Base-by-base conservation (phyloP, 1,140 invertebrate species). In the Pararge aegeria region DNA sequence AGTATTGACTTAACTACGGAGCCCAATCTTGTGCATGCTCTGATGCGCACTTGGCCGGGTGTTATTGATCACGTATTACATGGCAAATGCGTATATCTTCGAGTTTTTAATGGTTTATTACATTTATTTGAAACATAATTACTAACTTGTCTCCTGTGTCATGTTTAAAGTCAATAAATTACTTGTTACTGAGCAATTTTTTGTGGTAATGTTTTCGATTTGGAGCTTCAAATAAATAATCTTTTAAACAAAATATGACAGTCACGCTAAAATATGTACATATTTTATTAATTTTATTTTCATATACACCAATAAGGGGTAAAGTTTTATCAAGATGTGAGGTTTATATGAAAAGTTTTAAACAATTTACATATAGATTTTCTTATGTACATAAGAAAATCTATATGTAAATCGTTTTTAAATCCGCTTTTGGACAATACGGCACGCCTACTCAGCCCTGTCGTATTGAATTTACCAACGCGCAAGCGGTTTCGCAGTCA, bases 341-440 rank as follows among this genome's bases (percentile, higher is more conserved):
- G 3, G 24, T 4, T 24, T 24, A 24, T 24, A 4, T 24, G 24
- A 24, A 2, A 4, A 7, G 24, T 24, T 2, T 24, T 24, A n/a
- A n/a, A n/a, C n/a, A 24, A 24, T 7, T 24, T 7, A 24, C 3
- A 7, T 30, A 30, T 18, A 20, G 20, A 24, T 13, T 40, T 21
- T 19, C n/a, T 24, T 55, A 40, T 18, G 20, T 15, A 10, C 48
- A 13, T 55, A 34, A 21, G 15, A 3, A 34, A 12, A 12, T 12
- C 7, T 3, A 34, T 12, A 34, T 16, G 55, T 30, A 61, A 42
- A 50, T 21, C 15, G 57, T 60, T 34, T 16, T 34, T 24, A 55
- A 73, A 78, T 82, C 74, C 74, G 73, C 73, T 61, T 78, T 76
- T 78, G 73, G 73, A 82, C 78, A 77, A 71, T 61, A 59, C 63